Evolutionary conservation across 2,113 vertebrate species (phyloP).

Genomic region (Apteryx mantelli): DNA sequence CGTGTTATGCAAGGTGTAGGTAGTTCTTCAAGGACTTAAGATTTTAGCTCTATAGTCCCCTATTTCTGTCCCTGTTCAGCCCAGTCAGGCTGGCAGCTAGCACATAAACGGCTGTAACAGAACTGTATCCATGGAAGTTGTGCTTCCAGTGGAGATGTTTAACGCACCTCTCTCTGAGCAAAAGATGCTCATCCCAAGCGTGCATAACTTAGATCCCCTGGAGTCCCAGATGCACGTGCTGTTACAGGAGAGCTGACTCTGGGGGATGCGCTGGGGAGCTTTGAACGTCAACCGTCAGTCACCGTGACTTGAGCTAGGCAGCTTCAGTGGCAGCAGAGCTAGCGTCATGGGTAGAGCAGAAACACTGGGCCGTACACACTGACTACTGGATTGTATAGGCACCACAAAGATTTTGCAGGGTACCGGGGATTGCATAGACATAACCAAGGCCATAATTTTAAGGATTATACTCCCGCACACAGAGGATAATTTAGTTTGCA

Average conservation of each 20-base stretch:
- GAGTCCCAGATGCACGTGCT: neutral
- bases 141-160: neutral
- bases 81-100: neutral
- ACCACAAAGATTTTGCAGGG: neutral
- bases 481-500: constrained; percentile 37
- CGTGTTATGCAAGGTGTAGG: neutral
- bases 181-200: neutral
- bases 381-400: neutral
- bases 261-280: neutral
- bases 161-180: neutral
- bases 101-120: neutral
- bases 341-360: neutral
- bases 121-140: neutral
- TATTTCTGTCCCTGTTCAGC: neutral
- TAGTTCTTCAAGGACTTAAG: neutral
- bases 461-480: neutral
- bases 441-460: constrained; percentile 16
- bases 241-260: neutral
- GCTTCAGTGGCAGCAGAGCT: neutral
- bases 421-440: neutral
- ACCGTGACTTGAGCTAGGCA: neutral
- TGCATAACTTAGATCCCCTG: neutral
- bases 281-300: neutral
- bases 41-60: neutral
- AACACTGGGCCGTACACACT: neutral